Conservation (phyloP, 2,113 vertebrate genomes). For the Amblyopsis rosae region DNA sequence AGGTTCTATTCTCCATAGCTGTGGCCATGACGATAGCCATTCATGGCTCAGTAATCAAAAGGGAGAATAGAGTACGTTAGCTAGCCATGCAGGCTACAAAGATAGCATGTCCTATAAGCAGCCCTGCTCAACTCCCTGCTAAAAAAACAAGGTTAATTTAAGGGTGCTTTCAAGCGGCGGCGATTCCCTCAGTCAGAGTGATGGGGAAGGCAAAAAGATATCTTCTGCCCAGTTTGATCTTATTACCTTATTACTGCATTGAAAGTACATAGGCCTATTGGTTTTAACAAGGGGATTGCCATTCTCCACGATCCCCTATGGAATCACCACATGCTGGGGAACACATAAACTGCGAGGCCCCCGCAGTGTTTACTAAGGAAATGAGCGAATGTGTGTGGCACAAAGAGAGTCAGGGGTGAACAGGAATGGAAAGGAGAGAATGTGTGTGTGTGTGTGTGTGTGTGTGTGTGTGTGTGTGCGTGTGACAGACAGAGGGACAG, state of each 20-base stretch:
- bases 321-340: slow-evolving; percentile 29
- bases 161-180: neutral
- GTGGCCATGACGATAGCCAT: slow-evolving; percentile 17
- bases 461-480: neutral
- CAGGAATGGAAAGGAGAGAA: too few relatives aligned
- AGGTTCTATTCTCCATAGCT: slow-evolving; percentile 4
- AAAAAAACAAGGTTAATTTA: slow-evolving; percentile 13
- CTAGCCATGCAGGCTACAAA: neutral
- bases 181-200: slow-evolving; percentile 14
- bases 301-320: slow-evolving; percentile 13
- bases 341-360: slow-evolving; percentile 30
- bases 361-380: slow-evolving; percentile 44
- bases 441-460: slow-evolving; percentile 3
- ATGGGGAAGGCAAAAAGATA: neutral
- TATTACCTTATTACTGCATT: neutral
- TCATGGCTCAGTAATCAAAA: slow-evolving; percentile 16
- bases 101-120: slow-evolving; percentile 3
- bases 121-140: neutral
- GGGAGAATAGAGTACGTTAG: too few relatives aligned
- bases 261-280: neutral
- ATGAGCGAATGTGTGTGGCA: neutral
- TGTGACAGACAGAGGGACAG: neutral
- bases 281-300: slow-evolving; percentile 17
- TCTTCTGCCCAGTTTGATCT: neutral
- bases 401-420: too few relatives aligned